Percentiles rank a stretch among this genome's conserved stretches.
These are phyloP conservation scores for Neelides folsomi DNA, from an alignment of 2,888 invertebrate genomes.

Conservation along the genomic window DNA sequence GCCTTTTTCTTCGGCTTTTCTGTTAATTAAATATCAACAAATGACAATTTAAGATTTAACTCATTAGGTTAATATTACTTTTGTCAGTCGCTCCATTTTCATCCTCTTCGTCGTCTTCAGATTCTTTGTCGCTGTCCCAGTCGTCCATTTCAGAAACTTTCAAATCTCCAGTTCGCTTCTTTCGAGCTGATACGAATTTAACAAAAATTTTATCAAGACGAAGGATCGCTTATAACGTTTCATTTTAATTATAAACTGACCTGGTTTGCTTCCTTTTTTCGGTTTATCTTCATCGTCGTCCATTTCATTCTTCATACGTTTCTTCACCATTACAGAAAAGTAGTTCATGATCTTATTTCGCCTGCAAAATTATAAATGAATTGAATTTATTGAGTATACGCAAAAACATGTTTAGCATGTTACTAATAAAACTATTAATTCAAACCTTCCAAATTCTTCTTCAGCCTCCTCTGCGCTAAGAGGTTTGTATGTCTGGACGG, in stretches of 20 bases:
- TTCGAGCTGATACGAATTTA: not conserved
- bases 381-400: not conserved
- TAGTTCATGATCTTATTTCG: conserved; percentile 91
- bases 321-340: conserved; percentile 85
- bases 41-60: not conserved
- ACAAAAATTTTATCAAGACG: too few relatives aligned
- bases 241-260: conserved; percentile 38
- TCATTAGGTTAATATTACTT: conserved; percentile 34
- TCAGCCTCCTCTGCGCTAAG: conserved; percentile 97
- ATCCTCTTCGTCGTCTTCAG: conserved; percentile 50
- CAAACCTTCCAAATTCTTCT: conserved; percentile 79
- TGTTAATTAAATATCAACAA: conserved; percentile 3
- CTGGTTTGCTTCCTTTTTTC: conserved; percentile 52
- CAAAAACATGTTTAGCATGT: not conserved
- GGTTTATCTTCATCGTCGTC: conserved; percentile 42
- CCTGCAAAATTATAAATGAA: conserved; percentile 42
- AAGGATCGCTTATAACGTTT: too few relatives aligned
- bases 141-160: conserved; percentile 91
- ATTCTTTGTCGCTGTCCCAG: conserved; percentile 65
- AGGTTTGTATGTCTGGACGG: conserved; percentile 79
- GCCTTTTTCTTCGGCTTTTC: conserved; percentile 31
- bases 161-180: conserved; percentile 36
- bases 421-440: conserved; percentile 8
- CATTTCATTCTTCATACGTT: conserved; percentile 60
- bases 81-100: conserved; percentile 51